Percentiles rank a stretch among this genome's conserved stretches.
Conservation (phyloP, 2,888 invertebrate genomes). For the Papilio gigon region DNA sequence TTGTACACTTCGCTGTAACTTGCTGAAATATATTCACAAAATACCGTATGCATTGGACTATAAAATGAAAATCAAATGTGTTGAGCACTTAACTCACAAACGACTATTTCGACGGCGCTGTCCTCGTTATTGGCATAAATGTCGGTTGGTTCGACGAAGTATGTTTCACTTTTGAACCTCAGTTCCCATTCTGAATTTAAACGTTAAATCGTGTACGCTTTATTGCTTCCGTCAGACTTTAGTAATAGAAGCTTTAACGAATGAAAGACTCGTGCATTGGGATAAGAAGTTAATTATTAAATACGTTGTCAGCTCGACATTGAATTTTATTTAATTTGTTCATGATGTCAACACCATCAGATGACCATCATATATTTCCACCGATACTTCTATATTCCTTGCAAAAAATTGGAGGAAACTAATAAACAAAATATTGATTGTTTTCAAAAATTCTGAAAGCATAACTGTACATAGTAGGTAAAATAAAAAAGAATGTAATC, state of each 20-base stretch:
- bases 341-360: too few species aligned
- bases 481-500: not conserved
- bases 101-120: conserved; percentile 10
- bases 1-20: not conserved
- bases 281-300: too few species aligned
- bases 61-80: not conserved
- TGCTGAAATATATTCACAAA: not conserved
- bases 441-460: too few species aligned
- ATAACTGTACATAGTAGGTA: too few species aligned
- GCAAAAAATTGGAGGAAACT: too few species aligned
- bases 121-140: not conserved
- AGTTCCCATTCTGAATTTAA: not conserved
- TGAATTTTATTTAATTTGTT: too few species aligned
- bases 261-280: not conserved
- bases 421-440: too few species aligned
- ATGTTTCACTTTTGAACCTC: not conserved
- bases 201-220: not conserved
- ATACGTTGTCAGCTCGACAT: too few species aligned
- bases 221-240: not conserved
- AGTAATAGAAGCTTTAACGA: not conserved
- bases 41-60: not conserved
- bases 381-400: too few species aligned
- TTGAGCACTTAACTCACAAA: not conserved
- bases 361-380: too few species aligned
- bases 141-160: not conserved